These are phyloP conservation scores for Mormyrops boulengeri DNA, from an alignment of 2,797 vertebrate species.

Conservation along the genomic window DNA sequence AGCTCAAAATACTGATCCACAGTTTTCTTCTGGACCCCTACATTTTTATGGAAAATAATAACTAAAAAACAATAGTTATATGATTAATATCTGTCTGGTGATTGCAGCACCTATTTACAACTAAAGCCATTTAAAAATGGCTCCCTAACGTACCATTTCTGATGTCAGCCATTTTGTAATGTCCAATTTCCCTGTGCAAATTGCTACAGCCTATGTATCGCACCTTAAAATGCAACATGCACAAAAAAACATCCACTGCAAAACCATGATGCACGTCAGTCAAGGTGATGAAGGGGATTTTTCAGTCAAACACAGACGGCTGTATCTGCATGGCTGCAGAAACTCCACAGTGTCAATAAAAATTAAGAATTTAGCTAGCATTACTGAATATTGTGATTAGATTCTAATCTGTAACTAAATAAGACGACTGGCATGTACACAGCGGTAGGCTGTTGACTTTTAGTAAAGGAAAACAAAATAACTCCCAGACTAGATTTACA, in stretches of 20 bases:
- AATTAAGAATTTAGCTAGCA: neutral
- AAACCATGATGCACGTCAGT: neutral
- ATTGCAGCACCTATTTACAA: neutral
- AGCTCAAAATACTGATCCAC: neutral
- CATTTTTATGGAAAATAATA: neutral
- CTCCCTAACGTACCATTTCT: neutral
- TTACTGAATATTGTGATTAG: neutral
- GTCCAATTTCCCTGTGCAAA: neutral
- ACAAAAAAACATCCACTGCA: neutral
- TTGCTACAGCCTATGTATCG: neutral
- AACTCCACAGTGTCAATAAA: neutral
- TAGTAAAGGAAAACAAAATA: slow-evolving; percentile 1
- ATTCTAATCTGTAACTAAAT: neutral
- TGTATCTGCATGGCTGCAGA: neutral
- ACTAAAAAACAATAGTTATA: neutral
- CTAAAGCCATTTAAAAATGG: neutral
- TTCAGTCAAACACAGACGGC: neutral
- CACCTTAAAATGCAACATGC: neutral
- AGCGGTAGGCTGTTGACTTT: neutral
- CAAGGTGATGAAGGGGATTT: neutral
- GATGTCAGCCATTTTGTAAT: neutral
- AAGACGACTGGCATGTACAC: neutral
- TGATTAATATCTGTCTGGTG: neutral
- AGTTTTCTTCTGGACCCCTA: neutral
- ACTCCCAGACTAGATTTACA: neutral